Evolutionary conservation across 2,113 vertebrate species (phyloP).

Genomic region (Ptilorrhoa leucosticta): DNA sequence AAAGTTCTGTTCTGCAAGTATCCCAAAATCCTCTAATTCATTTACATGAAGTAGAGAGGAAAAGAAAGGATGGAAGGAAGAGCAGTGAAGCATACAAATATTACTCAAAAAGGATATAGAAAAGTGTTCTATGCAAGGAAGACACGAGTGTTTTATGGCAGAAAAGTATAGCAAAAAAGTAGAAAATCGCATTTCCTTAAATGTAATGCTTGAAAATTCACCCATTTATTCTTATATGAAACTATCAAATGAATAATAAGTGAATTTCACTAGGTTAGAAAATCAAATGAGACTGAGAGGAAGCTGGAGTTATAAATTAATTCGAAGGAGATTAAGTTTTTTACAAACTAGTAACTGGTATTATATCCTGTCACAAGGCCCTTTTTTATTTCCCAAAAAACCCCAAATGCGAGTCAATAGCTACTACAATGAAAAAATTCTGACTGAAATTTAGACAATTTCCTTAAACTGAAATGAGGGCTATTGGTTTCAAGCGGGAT

Average conservation of each 20-base stretch:
- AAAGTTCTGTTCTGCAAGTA: not conserved
- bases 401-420: not conserved
- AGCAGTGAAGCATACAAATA: not conserved
- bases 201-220: conserved; percentile 22
- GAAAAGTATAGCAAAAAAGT: not conserved
- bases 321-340: not conserved
- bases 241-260: not conserved
- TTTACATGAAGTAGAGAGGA: not conserved
- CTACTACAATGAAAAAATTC: not conserved
- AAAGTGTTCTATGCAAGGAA: not conserved
- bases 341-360: not conserved
- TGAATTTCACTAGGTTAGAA: not conserved
- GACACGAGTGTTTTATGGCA: not conserved
- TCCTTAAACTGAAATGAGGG: not conserved
- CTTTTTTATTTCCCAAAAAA: not conserved
- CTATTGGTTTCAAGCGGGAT: not conserved
- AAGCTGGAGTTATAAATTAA: not conserved
- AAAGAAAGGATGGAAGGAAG: not conserved
- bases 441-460: not conserved
- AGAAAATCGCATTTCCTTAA: not conserved
- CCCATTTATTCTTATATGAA: not conserved
- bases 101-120: not conserved
- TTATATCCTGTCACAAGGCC: not conserved
- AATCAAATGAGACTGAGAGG: not conserved
- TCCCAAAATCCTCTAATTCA: conserved; percentile 12